These are phyloP conservation scores for Pomacea canaliculata DNA, from an alignment of 2,888 invertebrate species.

Conservation along the genomic window DNA sequence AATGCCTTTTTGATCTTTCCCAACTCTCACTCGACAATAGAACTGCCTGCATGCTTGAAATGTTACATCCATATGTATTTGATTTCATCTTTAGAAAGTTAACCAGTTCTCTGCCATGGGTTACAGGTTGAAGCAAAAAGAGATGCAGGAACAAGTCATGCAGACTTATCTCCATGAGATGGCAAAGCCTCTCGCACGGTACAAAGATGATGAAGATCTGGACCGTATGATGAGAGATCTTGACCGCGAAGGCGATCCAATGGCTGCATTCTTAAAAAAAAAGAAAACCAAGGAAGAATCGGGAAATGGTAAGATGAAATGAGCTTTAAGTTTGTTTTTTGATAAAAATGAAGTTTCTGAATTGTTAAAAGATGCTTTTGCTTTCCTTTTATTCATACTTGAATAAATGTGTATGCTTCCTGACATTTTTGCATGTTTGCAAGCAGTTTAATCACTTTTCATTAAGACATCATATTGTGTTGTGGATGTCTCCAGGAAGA, in stretches of 20 bases:
- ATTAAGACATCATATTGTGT: no score
- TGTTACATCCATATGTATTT: no score
- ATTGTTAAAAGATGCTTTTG: no score
- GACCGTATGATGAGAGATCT: conserved; percentile 79
- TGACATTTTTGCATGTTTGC: not conserved
- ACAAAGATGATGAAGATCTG: conserved; percentile 88
- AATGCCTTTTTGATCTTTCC: no score
- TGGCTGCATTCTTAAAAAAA: conserved; percentile 86
- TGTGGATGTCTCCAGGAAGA: conserved; percentile 55
- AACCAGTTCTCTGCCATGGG: no score
- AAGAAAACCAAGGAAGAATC: conserved; percentile 50
- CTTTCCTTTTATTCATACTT: not conserved
- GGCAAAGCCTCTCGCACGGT: conserved; percentile 90
- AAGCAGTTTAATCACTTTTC: not conserved
- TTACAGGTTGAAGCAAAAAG: conserved; percentile 75
- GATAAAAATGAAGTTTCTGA: no score
- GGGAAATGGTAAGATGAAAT: conserved; percentile 13
- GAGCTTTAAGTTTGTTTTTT: no score
- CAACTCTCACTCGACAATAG: no score
- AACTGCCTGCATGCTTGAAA: no score
- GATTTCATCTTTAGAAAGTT: no score
- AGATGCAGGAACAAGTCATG: conserved; percentile 79
- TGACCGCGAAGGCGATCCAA: conserved; percentile 90
- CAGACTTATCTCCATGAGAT: conserved; percentile 86
- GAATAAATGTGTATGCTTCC: not conserved